A percentile compares a stretch with the other conserved stretches of the same genome.
Conservation (phyloP, 64 coral and sea anemone genomes). For the Montipora sp. region DNA sequence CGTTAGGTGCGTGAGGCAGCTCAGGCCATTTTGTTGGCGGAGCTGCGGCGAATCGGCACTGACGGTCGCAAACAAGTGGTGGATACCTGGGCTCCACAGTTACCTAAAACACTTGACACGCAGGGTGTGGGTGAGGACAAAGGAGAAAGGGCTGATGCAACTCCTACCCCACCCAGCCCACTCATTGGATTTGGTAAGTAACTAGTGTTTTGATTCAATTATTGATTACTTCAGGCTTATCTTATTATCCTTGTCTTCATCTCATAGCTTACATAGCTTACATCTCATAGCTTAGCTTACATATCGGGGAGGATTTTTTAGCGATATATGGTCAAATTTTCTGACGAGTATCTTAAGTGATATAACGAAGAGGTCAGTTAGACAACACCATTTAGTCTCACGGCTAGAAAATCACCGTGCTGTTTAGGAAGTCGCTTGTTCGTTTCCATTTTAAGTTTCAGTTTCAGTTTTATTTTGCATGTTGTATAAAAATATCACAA, state of each 20-base stretch:
- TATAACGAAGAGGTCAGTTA: too few species aligned
- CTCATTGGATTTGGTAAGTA: constrained; percentile 42
- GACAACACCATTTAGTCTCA: too few species aligned
- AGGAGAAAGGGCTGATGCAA: constrained; percentile 20
- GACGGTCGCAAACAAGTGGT: constrained; percentile 93
- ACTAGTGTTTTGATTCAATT: not conserved
- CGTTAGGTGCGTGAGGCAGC: constrained; percentile 87
- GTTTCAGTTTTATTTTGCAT: too few species aligned
- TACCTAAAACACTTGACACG: constrained; percentile 78
- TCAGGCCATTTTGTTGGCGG: constrained; percentile 91
- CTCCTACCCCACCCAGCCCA: constrained; percentile 32
- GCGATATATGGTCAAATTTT: too few species aligned
- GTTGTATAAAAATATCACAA: too few species aligned
- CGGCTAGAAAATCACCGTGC: too few species aligned
- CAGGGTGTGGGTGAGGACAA: constrained; percentile 61
- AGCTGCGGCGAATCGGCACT: constrained; percentile 82
- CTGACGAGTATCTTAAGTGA: too few species aligned
- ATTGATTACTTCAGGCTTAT: not conserved
- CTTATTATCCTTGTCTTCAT: not conserved
- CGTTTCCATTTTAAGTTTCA: too few species aligned
- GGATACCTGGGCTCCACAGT: constrained; percentile 96
- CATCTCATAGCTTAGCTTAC: too few species aligned
- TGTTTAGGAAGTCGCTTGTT: too few species aligned
- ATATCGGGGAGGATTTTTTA: too few species aligned
- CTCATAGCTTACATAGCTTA: not conserved